Evolutionary conservation across 2,888 invertebrate species (phyloP), one percentile per base, ranked within the genome.

Genomic region (Dysmachus trigonus): DNA sequence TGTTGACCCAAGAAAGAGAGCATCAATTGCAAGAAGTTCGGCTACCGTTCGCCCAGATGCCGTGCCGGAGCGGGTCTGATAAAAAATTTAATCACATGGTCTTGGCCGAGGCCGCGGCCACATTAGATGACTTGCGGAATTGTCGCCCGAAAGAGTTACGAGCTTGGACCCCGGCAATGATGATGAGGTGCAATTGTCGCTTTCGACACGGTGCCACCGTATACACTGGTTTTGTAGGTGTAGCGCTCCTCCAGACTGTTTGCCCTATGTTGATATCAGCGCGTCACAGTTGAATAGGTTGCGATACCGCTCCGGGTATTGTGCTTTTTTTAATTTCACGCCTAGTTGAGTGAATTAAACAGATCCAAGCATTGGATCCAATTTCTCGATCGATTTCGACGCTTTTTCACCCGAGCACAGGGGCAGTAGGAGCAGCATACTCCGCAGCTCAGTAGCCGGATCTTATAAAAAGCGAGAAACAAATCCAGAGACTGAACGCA

Each of bases 271-370:
- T 31, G 72, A 72, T 35, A n/a, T n/a, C 73, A 73, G 73, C 2
- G 73, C 31, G 73, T 31, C 27, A 73, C 73, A 62, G 22, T 27
- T 62, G 73, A 73, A 73, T 35, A 33, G 73, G 31, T 13, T n/a
- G 1, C 31, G 18, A 73, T 35, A 84, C 72, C 41, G 13, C 73
- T 33, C 35, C 53, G 51, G 51, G 73, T 84, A 85, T 76, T 86
- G 85, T 82, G 47, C 79, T 79, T 79, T 86, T 86, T 86, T 85
- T 87, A 87, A 87, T 87, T 87, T 87, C 87, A 87, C 87, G 87
- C 86, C 87, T 87, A 82, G 87, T 87, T 87, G 87, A 87, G 72
- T 86, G 86, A 85, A 85, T 87, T 86, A 76, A 86, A 85, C 47
- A 72, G 81, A 86, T 86, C 76, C 82, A 71, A 72, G 85, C 41